Evolutionary conservation across 2,888 invertebrate genomes (phyloP).

Genomic region (Zele albiditarsus): DNA sequence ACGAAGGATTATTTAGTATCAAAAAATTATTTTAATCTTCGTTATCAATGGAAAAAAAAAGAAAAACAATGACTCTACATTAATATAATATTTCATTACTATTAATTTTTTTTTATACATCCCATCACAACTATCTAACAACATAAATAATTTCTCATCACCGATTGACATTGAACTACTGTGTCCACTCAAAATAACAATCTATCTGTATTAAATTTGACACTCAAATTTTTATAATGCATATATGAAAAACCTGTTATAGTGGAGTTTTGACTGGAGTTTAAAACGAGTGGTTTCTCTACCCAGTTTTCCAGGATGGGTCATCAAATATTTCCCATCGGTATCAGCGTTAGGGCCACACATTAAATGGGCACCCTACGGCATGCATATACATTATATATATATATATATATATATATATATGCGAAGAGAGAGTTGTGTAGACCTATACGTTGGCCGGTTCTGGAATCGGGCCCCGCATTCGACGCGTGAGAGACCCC

Average conservation of each 20-base stretch:
- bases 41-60: too few species aligned
- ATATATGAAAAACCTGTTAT: constrained; percentile 32
- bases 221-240: neutral
- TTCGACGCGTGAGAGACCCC: constrained; percentile 43
- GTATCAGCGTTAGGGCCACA: constrained; percentile 31
- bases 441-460: constrained; percentile 51
- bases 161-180: too few species aligned
- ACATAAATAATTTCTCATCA: too few species aligned
- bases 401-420: constrained; percentile 25
- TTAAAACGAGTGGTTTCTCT: constrained; percentile 10
- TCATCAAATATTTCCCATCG: constrained; percentile 58
- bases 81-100: too few species aligned
- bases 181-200: too few species aligned
- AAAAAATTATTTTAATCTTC: too few species aligned
- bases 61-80: too few species aligned
- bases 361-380: constrained; percentile 31
- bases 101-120: too few species aligned
- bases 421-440: constrained; percentile 19
- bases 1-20: too few species aligned
- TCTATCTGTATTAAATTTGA: too few species aligned
- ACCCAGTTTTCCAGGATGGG: constrained; percentile 62
- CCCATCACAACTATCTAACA: too few species aligned
- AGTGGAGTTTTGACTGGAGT: constrained; percentile 16
- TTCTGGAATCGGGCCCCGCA: constrained; percentile 61
- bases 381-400: constrained; percentile 1